Evolutionary conservation across 2,888 invertebrate genomes (phyloP).

Genomic region (Caenorhabditis panamensis): DNA sequence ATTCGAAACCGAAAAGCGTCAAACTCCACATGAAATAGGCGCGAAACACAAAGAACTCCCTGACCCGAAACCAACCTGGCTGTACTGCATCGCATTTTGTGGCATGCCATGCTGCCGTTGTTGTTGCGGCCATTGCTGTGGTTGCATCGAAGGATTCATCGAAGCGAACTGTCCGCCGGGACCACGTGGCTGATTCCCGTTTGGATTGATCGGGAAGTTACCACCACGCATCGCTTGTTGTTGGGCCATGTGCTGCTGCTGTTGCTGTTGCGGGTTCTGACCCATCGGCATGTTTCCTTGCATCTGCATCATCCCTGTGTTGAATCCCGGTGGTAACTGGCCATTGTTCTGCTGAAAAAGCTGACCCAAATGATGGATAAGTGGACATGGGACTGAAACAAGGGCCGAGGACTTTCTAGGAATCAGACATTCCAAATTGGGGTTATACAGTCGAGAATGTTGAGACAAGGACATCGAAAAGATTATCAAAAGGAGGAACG

Average conservation of each 20-base stretch:
- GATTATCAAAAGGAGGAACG: not conserved
- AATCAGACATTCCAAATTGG: not conserved
- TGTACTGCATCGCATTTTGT: conserved; percentile 32
- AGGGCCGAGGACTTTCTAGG: conserved; percentile 12
- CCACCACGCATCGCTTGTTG: conserved; percentile 29
- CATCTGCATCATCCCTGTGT: conserved; percentile 21
- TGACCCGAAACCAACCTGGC: conserved; percentile 46
- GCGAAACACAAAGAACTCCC: not conserved
- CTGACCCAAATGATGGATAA: conserved; percentile 2
- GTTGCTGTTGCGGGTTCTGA: conserved; percentile 26
- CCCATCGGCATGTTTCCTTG: conserved; percentile 28
- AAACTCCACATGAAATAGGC: conserved; percentile 1
- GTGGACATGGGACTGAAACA: conserved; percentile 5
- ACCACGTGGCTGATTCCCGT: conserved; percentile 51
- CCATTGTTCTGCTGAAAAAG: conserved; percentile 23
- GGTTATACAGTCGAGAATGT: not conserved
- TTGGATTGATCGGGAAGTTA: conserved; percentile 30
- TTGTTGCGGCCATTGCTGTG: conserved; percentile 43
- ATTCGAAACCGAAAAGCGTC: not conserved
- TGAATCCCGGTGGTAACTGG: not conserved
- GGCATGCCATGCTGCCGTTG: conserved; percentile 26
- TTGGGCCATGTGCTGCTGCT: conserved; percentile 61
- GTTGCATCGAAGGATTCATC: conserved; percentile 51
- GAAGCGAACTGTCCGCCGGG: conserved; percentile 63
- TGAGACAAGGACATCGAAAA: conserved; percentile 19